phyloP scores from a whole-genome alignment of 2,888 invertebrate genomes.

The Pegoplata infirma region DNA sequence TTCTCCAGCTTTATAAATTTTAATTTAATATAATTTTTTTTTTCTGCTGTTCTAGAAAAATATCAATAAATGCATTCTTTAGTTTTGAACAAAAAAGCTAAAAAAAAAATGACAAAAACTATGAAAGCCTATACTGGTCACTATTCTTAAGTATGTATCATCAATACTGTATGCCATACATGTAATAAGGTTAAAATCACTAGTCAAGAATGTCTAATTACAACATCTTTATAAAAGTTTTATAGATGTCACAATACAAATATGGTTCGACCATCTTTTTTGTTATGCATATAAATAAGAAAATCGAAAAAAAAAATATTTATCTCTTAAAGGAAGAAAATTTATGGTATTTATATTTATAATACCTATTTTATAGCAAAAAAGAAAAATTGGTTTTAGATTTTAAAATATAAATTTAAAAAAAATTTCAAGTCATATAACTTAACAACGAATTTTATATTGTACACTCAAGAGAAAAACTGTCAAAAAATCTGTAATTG shows the following conservation, averaged over 20 bases:
- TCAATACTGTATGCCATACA: conserved; percentile 55
- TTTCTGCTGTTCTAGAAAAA: conserved; percentile 27
- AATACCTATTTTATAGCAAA: too few species aligned
- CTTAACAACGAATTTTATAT: too few species aligned
- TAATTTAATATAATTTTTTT: conserved; percentile 62
- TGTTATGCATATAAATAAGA: background rate
- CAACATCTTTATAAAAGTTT: conserved; percentile 62
- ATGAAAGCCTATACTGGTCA: conserved; percentile 15
- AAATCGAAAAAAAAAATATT: background rate
- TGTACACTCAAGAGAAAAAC: too few species aligned
- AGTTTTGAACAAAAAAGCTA: conserved; percentile 15
- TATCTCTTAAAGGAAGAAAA: background rate
- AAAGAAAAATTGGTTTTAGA: too few species aligned
- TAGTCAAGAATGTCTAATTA: conserved; percentile 63
- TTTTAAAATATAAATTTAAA: too few species aligned
- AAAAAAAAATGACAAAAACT: background rate
- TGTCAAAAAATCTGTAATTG: too few species aligned
- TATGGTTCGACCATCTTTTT: conserved; percentile 37
- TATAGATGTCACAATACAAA: conserved; percentile 58
- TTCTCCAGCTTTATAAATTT: conserved; percentile 54
- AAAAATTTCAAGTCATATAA: too few species aligned
- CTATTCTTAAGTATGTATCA: too few species aligned
- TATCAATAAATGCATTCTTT: conserved; percentile 57
- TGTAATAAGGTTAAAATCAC: conserved; percentile 62
- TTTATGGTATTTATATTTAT: background rate